Base-by-base conservation (phyloP, 2,888 invertebrate species). In the Elegia similella region DNA sequence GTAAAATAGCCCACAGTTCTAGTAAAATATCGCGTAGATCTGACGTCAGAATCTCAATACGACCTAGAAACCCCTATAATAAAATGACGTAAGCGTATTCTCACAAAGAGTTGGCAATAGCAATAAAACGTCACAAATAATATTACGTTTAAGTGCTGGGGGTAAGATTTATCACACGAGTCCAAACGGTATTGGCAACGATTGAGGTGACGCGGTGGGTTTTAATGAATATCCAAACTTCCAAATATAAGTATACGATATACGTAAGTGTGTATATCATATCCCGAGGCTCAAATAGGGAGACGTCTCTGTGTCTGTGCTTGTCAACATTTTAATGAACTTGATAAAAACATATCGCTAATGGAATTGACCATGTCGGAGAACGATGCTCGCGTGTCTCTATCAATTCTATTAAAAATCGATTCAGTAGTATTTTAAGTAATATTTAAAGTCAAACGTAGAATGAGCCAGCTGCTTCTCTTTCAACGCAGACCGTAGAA, bases 161-260 rank as follows among this genome's bases (percentile, higher is more conserved):
- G 46, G 30, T 53, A 43, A 47, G 13, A 55, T 55, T 47, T 46
- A 55, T 55, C 13, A 7, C 44, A 17, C 34, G 17, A 56, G 48
- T 10, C 42, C 56, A 48, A 38, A 13, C 48, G 29, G 34, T 48
- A 48, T 56, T 56, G 56, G 56, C 56, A 56, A 42, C 30, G 30
- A 16, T 16, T 1, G 13, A 17, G 16, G 15, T 56, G 56, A 56
- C 56, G 56, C 29, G 38, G 8, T 47, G 32, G 15, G n/a, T 30
- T 48, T 56, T 29, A 52, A 52, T 46, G 44, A 55, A 16, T 15
- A 42, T 42, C 55, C 23, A 42, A 48, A 55, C 16, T 30, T 43
- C 43, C 10, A 8, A 43, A 54, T 38, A 44, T 46, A 55, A 16
- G 5, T 23, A 13, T 13, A 30, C 52, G 16, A 52, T 52, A 17